phyloP scores from a whole-genome alignment of 2,113 vertebrate species.

The Archilochus colubris region DNA sequence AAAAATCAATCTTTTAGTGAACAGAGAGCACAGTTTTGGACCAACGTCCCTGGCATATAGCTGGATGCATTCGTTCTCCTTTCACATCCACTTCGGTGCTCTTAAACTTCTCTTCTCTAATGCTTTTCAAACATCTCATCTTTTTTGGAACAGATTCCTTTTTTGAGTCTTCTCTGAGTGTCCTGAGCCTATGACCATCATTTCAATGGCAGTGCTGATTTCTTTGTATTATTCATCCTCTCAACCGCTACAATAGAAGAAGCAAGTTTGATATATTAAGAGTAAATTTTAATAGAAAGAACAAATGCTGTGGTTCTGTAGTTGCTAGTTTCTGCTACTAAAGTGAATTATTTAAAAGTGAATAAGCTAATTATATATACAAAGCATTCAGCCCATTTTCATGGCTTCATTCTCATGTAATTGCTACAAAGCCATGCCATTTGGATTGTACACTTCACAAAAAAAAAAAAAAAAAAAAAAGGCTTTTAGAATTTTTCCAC shows the following conservation, averaged over 20 bases:
- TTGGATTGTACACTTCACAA: not conserved
- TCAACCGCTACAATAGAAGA: not conserved
- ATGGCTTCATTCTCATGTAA: not conserved
- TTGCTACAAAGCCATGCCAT: not conserved
- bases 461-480: not conserved
- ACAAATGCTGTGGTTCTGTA: not conserved
- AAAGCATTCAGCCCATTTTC: conserved; percentile 8
- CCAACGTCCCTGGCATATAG: not conserved
- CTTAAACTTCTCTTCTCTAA: not conserved
- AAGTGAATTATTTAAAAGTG: conserved; percentile 10
- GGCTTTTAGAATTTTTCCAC: not conserved
- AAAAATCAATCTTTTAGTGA: not conserved
- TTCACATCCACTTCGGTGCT: not conserved
- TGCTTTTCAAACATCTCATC: not conserved
- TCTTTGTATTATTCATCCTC: not conserved
- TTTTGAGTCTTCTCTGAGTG: not conserved
- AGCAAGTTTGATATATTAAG: not conserved
- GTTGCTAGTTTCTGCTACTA: not conserved
- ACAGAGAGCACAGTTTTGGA: not conserved
- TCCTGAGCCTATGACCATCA: not conserved
- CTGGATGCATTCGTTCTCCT: not conserved
- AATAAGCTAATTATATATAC: conserved; percentile 31
- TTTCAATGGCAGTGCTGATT: not conserved
- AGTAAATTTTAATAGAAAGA: conserved; percentile 16
- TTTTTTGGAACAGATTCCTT: not conserved